A percentile compares a stretch with the other conserved stretches of the same genome.
phyloP scores from a whole-genome alignment of 2,888 invertebrate species.

The Pristionchus arcanus region DNA sequence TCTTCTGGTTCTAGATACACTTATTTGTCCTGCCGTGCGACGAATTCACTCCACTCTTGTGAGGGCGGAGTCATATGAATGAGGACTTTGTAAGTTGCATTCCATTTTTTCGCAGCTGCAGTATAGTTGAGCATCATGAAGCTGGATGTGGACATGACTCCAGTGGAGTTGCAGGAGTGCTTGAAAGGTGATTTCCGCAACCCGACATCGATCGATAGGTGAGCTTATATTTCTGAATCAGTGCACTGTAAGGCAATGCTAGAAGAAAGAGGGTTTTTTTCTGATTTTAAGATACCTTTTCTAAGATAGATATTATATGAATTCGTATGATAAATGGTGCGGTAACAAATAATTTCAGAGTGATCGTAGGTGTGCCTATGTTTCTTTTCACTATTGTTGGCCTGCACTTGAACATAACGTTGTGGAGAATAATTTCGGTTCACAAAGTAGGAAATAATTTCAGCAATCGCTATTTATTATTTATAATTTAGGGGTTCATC shows the following conservation, averaged over 20 bases:
- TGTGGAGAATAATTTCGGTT: conserved; percentile 28
- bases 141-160: conserved; percentile 30
- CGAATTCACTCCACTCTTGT: neutral
- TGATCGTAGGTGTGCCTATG: conserved; percentile 22
- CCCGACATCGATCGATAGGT: conserved; percentile 14
- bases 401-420: conserved; percentile 19
- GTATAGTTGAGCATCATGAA: neutral
- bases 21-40: neutral
- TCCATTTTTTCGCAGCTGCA: neutral
- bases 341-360: neutral
- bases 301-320: neutral
- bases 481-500: neutral
- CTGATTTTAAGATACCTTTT: neutral
- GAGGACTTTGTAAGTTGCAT: neutral
- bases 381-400: conserved; percentile 19
- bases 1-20: neutral
- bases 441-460: neutral
- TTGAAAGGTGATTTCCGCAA: conserved; percentile 16
- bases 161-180: neutral
- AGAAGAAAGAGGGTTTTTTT: too few species aligned
- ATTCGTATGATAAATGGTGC: too few species aligned
- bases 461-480: neutral
- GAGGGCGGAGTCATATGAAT: neutral
- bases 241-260: too few species aligned
- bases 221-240: neutral